Percentiles rank a stretch among this genome's conserved stretches.
phyloP scores from a whole-genome alignment of 1,140 invertebrate species.

The Acromyrmex charruanus region DNA sequence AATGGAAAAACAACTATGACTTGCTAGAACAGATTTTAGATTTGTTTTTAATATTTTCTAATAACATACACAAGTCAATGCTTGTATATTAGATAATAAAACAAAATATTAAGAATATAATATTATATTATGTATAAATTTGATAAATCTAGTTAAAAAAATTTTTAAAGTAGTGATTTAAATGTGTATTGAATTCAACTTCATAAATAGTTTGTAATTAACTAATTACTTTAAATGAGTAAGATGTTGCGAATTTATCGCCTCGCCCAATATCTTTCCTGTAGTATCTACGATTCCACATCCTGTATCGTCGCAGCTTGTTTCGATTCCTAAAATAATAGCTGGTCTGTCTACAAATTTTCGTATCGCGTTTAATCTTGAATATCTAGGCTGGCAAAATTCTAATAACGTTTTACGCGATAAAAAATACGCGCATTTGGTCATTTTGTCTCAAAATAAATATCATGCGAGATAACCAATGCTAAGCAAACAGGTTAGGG shows the following conservation, averaged over 20 bases:
- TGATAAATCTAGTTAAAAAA: neutral
- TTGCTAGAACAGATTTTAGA: neutral
- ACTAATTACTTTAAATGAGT: conserved; percentile 90
- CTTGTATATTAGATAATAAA: neutral
- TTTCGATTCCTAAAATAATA: conserved; percentile 96
- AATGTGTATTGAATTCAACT: neutral
- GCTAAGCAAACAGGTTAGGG: neutral
- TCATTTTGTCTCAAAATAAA: conserved; percentile 13
- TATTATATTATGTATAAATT: neutral
- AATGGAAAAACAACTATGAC: conserved; percentile 69
- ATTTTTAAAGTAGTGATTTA: neutral
- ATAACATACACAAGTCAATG: neutral
- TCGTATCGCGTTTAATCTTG: neutral
- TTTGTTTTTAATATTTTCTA: neutral
- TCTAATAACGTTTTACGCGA: neutral
- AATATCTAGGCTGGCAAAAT: neutral
- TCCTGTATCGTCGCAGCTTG: conserved; percentile 99
- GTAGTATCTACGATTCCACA: conserved; percentile 93
- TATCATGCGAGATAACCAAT: neutral
- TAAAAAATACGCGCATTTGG: neutral
- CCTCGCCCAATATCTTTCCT: conserved; percentile 93
- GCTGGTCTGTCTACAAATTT: conserved; percentile 36
- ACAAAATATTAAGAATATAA: neutral
- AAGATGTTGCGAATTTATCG: conserved; percentile 91
- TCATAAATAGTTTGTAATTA: conserved; percentile 24